Evolutionary conservation across 2,797 vertebrate genomes (phyloP), one percentile per base, ranked within the genome.

Genomic region (Eremophila alpestris): DNA sequence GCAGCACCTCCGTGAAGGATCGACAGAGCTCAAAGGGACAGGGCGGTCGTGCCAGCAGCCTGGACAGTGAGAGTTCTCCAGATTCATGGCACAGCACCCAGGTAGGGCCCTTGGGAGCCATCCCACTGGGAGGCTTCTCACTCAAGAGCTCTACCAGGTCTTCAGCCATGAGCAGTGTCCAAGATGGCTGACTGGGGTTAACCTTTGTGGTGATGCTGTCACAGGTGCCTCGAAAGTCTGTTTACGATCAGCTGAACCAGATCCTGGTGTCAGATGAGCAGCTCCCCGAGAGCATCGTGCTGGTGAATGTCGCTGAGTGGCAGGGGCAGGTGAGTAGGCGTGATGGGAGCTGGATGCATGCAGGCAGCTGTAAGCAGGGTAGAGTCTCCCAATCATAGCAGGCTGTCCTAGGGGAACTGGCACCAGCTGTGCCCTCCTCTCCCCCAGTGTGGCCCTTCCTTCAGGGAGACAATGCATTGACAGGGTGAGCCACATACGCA

Each of bases 201-300:
- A 80, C 41, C 26, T 26, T 24, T 3, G 0, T 41, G 74, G 11
- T 52, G 58, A 24, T 62, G 36, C 60, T 90, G 56, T 84, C 5
- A 0, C 40, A 99, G 99, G 98, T 99, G 65, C 98, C 99, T 34
- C 98, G 99, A 73, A 99, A 99, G 95, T 98, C 98, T 11, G 98
- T 99, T 43, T 99, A 99, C 0, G 99, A 99, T 95, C 99, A 99
- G 85, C 98, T 99, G 91, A 99, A 99, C 97, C 99, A 99, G 97
- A 99, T 99, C 96, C 96, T 99, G 94, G 95, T 99, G 43, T 99
- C 98, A 1, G 99, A 99, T 0, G 98, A 98, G 2, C 98, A 99
- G 24, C 98, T 99, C 22, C 99, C 99, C 0, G 99, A 99, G 96
- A 99, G 98, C 46, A 98, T 99, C 21, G 99, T 99, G 95, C 96